A percentile compares a stretch with the other conserved stretches of the same genome.
Evolutionary conservation across 2,888 invertebrate genomes (phyloP).

Genomic region (Prenolepis imparis): DNA sequence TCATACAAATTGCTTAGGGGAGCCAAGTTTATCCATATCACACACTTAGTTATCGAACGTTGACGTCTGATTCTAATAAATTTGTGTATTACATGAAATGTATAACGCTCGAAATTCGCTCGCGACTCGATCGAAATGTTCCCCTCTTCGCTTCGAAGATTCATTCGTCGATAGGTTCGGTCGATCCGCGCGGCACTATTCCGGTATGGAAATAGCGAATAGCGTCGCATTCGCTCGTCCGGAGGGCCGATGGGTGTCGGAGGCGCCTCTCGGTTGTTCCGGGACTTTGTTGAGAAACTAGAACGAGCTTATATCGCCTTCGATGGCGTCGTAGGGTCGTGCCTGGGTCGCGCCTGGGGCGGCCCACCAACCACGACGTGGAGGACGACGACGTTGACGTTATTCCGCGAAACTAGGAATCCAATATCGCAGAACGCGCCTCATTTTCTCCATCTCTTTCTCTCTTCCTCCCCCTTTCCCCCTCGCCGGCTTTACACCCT

Average conservation of each 20-base stretch:
- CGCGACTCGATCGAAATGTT: neutral
- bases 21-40: neutral
- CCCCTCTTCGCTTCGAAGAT: neutral
- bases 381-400: constrained; percentile 55
- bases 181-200: constrained; percentile 28
- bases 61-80: neutral
- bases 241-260: constrained; percentile 50
- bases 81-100: neutral
- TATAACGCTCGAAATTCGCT: neutral
- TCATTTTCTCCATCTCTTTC: constrained; percentile 12
- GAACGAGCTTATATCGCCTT: constrained; percentile 55
- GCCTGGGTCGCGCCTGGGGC: constrained; percentile 56
- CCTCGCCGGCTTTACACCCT: constrained; percentile 22
- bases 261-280: constrained; percentile 56
- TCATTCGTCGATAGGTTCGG: neutral
- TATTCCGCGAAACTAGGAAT: constrained; percentile 52
- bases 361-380: constrained; percentile 41
- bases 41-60: neutral
- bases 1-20: constrained; percentile 2
- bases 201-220: constrained; percentile 45
- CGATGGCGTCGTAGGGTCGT: constrained; percentile 58
- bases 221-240: constrained; percentile 19
- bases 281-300: constrained; percentile 63
- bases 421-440: constrained; percentile 54
- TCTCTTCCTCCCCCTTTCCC: constrained; percentile 14